Evolutionary conservation across 2,888 invertebrate genomes (phyloP), one percentile per base, ranked within the genome.

Genomic region (Lithophane leautieri): DNA sequence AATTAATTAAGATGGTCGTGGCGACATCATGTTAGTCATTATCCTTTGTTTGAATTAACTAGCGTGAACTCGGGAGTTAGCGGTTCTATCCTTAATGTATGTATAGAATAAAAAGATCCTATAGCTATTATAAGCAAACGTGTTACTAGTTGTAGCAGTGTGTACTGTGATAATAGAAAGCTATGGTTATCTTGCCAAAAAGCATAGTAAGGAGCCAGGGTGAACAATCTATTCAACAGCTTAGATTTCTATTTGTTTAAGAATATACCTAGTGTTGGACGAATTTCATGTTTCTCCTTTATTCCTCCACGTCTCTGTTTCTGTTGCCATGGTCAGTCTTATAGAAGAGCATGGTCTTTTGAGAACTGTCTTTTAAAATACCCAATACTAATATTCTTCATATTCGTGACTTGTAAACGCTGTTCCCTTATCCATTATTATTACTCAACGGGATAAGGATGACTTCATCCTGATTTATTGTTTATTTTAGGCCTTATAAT

Each of bases 1-100:
- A 73, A 83, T 79, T 84, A 84, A 74, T 84, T 70, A 77, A 70
- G 73, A 72, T 63, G 79, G 52, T 34, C 58, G 50, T 56, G 60
- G 28, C 4, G 14, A 65, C n/a, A 78, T 60, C 25, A n/a, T 66
- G 47, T 60, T 54, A 22, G 50, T 25, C 63, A 60, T 69, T 82
- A 54, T 65, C 74, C 42, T 74, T 70, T 79, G 47, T 82, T 58
- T 8, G 16, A 19, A 22, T 42, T 22, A 44, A 52, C 34, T n/a
- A 40, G 42, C 6, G n/a, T 56, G 19, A 42, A 42, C 28, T 61
- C 1, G n/a, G 54, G 28, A 19, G 22, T 65, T 19, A 7, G 28
- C 28, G n/a, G 12, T 44, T 62, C 16, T 68, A 16, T 16, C 34
- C 11, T 19, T 25, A 60, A 1, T 0, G 47, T 28, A 34, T 50